These are phyloP conservation scores for Dipus sagitta DNA, from an alignment of 2,797 vertebrate genomes.

Conservation along the genomic window DNA sequence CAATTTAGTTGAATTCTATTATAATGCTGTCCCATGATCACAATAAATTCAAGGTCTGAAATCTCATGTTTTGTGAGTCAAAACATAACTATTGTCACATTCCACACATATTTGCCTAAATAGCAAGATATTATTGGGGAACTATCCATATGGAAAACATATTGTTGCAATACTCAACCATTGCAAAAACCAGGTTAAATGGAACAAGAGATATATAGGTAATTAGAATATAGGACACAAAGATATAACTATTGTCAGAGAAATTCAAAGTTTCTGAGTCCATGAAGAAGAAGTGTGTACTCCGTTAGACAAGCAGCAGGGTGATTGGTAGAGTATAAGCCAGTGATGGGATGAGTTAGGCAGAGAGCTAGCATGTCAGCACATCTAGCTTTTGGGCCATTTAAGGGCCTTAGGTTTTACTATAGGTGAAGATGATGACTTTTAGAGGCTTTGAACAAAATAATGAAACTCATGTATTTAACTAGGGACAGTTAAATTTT, in stretches of 20 bases:
- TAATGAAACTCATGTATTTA: conserved; percentile 4
- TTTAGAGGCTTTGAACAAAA: background rate
- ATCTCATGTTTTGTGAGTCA: conserved; percentile 28
- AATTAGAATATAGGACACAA: background rate
- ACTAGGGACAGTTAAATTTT: background rate
- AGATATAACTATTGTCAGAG: background rate
- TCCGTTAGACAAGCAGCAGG: background rate
- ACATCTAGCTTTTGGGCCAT: background rate
- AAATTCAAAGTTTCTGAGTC: background rate
- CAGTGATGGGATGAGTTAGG: background rate
- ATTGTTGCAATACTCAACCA: background rate
- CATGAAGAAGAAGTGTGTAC: background rate
- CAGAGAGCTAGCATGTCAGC: background rate
- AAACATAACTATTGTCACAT: background rate
- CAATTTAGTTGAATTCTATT: background rate
- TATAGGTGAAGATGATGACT: background rate
- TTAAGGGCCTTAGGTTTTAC: background rate
- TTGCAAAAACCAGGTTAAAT: background rate
- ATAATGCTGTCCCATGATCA: background rate
- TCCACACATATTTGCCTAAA: background rate
- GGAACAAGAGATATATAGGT: background rate
- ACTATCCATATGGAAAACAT: background rate
- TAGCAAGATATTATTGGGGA: background rate
- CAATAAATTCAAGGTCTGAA: background rate
- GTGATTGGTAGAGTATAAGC: background rate